Base-by-base conservation (phyloP, 2,113 vertebrate species). In the Pundamilia nyererei region DNA sequence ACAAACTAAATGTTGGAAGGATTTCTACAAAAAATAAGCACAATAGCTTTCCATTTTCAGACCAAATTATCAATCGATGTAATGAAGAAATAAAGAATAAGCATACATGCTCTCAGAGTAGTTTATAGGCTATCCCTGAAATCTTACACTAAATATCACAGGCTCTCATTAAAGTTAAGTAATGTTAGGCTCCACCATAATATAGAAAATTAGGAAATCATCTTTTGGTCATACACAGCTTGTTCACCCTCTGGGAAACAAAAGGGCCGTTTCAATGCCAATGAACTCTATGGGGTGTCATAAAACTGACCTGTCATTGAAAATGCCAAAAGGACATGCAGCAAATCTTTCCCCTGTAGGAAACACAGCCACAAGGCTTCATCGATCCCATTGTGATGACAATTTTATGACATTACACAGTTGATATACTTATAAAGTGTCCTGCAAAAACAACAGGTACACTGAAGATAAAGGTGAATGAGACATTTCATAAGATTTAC, bases 141-240 rank as follows among this genome's bases (percentile, higher is more conserved):
- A 29, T 77, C 24, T 49, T 31, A 49, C 33, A 70, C 60, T 80
- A 42, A 55, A 51, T 29, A 26, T 55, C 40, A 54, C 38, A 54
- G 21, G n/a, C 9, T 85, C n/a, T 80, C 62, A 81, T 85, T 79
- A 89, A 82, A 88, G 51, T 84, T 7, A 47, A 82, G 49, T 68
- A 79, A 65, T 79, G 77, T 24, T 49, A 31, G 56, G 31, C 81
- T 80, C 53, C 54, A 56, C 42, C 75, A 60, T 81, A 92, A 79
- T 86, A 58, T 72, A 58, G n/a, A 53, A 87, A 91, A 93, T 91
- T 89, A 91, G 70, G 53, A 91, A 87, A 89, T 90, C 11, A 94
- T 93, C 85, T 72, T 68, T 90, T 91, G 90, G 92, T 94, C 90
- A 94, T 87, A 89, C 89, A 90, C 81, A 85, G 86, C 88, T 75